Percentiles rank a stretch among this genome's conserved stretches.
These are phyloP conservation scores for Melanotaenia maccullochi DNA, from an alignment of 2,797 vertebrate species.

Conservation along the genomic window DNA sequence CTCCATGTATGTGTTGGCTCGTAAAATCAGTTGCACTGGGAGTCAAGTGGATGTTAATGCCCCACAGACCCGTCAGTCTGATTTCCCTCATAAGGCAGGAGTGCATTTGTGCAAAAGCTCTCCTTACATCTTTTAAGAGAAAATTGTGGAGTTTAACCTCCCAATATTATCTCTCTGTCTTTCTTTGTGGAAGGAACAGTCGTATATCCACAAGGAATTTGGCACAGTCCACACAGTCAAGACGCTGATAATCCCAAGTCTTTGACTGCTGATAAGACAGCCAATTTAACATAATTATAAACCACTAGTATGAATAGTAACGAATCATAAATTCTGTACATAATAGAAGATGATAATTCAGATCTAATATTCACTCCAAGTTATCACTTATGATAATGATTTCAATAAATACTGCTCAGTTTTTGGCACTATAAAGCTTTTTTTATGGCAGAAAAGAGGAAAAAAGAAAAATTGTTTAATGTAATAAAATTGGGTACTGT, in stretches of 20 bases:
- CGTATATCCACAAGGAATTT: constrained; percentile 81
- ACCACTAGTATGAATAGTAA: constrained; percentile 82
- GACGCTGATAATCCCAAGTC: constrained; percentile 85
- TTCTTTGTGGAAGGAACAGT: constrained; percentile 79
- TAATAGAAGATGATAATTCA: constrained; percentile 81
- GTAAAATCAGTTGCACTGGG: constrained; percentile 80
- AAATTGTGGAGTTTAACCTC: constrained; percentile 87
- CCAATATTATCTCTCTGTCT: constrained; percentile 81
- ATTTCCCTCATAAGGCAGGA: constrained; percentile 80
- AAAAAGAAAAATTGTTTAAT: constrained; percentile 83
- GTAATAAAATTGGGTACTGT: constrained; percentile 91
- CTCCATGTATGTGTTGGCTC: constrained; percentile 81
- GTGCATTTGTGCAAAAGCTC: constrained; percentile 78
- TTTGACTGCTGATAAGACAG: constrained; percentile 85
- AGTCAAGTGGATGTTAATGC: constrained; percentile 88
- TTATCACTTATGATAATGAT: constrained; percentile 83
- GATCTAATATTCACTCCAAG: constrained; percentile 82
- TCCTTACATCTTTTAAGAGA: constrained; percentile 83
- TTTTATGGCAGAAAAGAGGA: background rate
- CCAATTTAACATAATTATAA: constrained; percentile 89
- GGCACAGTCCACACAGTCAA: constrained; percentile 79
- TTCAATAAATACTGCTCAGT: constrained; percentile 90
- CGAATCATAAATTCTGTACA: constrained; percentile 82
- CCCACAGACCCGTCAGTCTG: constrained; percentile 75
- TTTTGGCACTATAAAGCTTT: constrained; percentile 96